Percentiles rank a stretch among this genome's conserved stretches.
Conservation (phyloP, 2,797 vertebrate genomes). For the Trachops cirrhosus region DNA sequence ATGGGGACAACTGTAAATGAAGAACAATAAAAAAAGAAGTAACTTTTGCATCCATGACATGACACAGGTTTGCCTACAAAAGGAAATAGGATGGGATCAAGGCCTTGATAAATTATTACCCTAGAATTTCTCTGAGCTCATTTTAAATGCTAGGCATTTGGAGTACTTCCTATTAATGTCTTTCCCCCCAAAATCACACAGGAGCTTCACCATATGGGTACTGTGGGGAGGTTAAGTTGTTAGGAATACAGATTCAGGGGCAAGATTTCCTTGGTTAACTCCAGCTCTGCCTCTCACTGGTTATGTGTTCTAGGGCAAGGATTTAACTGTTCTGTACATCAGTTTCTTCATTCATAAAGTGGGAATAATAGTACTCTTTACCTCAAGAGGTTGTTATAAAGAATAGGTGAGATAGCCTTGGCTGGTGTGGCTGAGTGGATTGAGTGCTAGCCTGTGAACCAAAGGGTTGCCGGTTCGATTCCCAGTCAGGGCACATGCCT, state of each 20-base stretch:
- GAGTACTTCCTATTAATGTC: background rate
- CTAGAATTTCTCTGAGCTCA: background rate
- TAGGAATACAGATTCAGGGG: background rate
- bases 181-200: background rate
- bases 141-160: background rate
- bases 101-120: background rate
- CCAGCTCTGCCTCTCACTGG: background rate
- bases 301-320: background rate
- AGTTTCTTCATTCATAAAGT: slow-evolving; percentile 15
- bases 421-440: too few relatives aligned
- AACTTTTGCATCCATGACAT: background rate
- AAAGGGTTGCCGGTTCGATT: too few relatives aligned
- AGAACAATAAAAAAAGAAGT: background rate
- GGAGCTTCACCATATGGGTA: background rate
- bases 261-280: background rate
- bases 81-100: background rate
- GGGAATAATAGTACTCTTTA: background rate
- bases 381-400: background rate
- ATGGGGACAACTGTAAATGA: too few relatives aligned
- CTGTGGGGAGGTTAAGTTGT: background rate
- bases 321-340: background rate
- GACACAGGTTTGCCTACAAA: background rate
- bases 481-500: too few relatives aligned
- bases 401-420: background rate
- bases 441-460: too few relatives aligned